These are phyloP conservation scores for Orchestia grillus DNA, from an alignment of 1,140 invertebrate species.

Conservation along the genomic window DNA sequence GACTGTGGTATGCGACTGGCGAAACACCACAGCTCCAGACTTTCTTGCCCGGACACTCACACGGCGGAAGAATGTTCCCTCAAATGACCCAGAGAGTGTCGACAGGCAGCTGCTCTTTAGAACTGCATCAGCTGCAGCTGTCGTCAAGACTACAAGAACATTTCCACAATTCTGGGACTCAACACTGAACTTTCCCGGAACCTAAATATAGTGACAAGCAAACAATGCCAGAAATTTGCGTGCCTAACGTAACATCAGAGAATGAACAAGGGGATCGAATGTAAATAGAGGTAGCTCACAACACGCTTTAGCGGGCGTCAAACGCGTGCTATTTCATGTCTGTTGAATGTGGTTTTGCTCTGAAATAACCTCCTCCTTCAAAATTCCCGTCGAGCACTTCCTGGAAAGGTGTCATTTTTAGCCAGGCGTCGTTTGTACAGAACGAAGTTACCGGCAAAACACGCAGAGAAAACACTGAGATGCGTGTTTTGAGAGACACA, in stretches of 20 bases:
- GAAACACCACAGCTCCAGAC: neutral
- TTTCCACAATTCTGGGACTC: no score
- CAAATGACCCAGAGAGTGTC: neutral
- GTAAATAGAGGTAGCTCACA: neutral
- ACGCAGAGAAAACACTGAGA: neutral
- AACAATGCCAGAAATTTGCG: no score
- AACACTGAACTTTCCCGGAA: neutral
- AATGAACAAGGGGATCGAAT: neutral
- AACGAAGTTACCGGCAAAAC: neutral
- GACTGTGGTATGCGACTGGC: neutral
- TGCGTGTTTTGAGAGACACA: neutral
- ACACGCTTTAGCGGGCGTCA: neutral
- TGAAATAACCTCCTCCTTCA: neutral
- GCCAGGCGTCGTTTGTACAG: neutral
- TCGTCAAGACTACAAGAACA: neutral
- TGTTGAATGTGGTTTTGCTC: neutral
- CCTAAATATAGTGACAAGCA: neutral
- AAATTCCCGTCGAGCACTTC: neutral
- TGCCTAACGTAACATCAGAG: no score
- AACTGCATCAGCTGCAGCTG: neutral
- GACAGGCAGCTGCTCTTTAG: neutral
- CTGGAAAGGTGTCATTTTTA: neutral
- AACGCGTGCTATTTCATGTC: neutral
- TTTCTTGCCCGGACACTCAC: neutral
- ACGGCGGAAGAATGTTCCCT: neutral